Evolutionary conservation across 2,797 vertebrate species (phyloP).

Genomic region (Staurois parvus): DNA sequence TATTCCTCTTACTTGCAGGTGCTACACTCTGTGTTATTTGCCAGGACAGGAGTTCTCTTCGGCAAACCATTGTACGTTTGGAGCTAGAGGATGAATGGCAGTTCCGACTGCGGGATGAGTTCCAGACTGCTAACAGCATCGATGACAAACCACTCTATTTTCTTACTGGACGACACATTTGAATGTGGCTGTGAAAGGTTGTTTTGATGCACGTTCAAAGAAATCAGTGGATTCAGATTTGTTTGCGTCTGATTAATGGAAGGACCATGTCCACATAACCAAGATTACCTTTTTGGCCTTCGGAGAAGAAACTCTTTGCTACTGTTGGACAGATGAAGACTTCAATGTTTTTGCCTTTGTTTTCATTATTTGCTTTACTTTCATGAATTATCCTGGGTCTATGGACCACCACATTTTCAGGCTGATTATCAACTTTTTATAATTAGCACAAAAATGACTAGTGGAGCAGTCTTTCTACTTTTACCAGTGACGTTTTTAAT

Average conservation of each 20-base stretch:
- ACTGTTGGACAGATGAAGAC: constrained; percentile 19
- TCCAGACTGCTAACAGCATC: constrained; percentile 95
- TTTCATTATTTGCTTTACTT: neutral
- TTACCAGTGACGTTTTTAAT: constrained; percentile 73
- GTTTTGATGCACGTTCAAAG: neutral
- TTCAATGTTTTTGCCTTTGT: neutral
- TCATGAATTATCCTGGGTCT: constrained; percentile 70
- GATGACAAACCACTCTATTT: constrained; percentile 96
- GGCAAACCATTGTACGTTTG: constrained; percentile 93
- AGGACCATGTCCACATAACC: neutral
- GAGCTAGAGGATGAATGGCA: constrained; percentile 99
- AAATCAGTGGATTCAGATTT: neutral
- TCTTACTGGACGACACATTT: constrained; percentile 93
- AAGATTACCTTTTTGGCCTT: neutral
- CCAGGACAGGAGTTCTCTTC: constrained; percentile 94
- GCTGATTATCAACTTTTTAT: constrained; percentile 92
- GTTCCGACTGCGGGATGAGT: constrained; percentile 96
- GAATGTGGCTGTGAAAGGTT: constrained; percentile 58
- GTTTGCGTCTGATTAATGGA: neutral
- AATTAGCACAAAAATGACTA: constrained; percentile 72
- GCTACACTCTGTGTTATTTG: constrained; percentile 97
- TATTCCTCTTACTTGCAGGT: constrained; percentile 73
- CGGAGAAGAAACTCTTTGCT: too few species aligned
- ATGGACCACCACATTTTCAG: constrained; percentile 74
- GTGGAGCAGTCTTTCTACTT: constrained; percentile 74